A percentile compares a stretch with the other conserved stretches of the same genome.
Evolutionary conservation across 2,888 invertebrate genomes (phyloP).

Genomic region (Abrostola tripartita): DNA sequence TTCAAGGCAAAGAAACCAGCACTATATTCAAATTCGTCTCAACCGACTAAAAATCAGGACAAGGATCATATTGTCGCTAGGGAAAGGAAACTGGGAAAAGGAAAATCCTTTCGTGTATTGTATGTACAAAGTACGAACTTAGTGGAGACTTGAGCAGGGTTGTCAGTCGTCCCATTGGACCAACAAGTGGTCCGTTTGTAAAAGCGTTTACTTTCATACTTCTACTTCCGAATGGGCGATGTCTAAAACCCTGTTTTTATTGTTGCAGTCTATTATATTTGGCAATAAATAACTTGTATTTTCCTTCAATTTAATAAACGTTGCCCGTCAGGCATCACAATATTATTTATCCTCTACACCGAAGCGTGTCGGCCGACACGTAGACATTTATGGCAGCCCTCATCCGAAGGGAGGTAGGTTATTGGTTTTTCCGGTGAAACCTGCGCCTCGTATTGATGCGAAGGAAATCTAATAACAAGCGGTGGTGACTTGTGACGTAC

Average conservation of each 20-base stretch:
- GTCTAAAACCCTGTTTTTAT: too few relatives aligned
- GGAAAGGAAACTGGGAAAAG: slow-evolving; percentile 29
- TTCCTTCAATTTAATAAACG: slow-evolving; percentile 23
- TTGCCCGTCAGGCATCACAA: slow-evolving; percentile 28
- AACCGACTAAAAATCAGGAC: slow-evolving; percentile 38
- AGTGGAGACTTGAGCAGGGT: slow-evolving; percentile 35
- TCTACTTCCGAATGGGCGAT: background rate
- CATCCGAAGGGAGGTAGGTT: slow-evolving; percentile 58
- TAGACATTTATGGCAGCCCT: slow-evolving; percentile 49
- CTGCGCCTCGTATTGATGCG: slow-evolving; percentile 64
- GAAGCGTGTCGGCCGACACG: slow-evolving; percentile 28
- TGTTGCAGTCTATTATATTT: too few relatives aligned
- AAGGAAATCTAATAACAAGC: slow-evolving; percentile 70
- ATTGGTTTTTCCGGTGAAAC: slow-evolving; percentile 72
- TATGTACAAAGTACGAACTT: slow-evolving; percentile 31
- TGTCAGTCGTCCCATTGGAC: slow-evolving; percentile 27
- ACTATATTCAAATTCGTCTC: slow-evolving; percentile 25
- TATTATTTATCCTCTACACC: slow-evolving; percentile 23
- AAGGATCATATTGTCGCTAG: slow-evolving; percentile 36
- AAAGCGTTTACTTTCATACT: slow-evolving; percentile 1
- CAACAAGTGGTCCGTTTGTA: slow-evolving; percentile 16
- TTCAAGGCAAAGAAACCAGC: slow-evolving; percentile 27
- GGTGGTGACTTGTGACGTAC: slow-evolving; percentile 35
- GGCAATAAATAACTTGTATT: background rate
- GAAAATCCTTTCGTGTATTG: slow-evolving; percentile 35